Base-by-base conservation (phyloP, 1,140 invertebrate species). In the Platyscapa corneri region DNA sequence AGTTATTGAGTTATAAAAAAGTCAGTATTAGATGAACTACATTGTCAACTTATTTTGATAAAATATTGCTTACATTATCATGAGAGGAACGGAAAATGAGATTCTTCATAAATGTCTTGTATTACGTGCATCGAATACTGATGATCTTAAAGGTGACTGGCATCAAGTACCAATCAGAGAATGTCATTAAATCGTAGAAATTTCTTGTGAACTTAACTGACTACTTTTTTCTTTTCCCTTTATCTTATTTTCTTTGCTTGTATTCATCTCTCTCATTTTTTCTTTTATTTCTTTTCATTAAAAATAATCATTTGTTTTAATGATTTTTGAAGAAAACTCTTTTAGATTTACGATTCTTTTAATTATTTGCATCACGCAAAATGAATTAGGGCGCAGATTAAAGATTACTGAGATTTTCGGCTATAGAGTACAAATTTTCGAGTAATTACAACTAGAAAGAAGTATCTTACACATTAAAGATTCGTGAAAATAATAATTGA, bases 161-260 rank as follows among this genome's bases (percentile, higher is more conserved):
- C 72, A 85, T 82, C 70, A 74, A 82, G 78, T 85, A 82, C 39
- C 77, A 80, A 85, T 85, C 84, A 79, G 74, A 79, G 56, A 85
- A 81, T 76, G 53, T 53, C 84, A 81, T 85, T 81, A 85, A 85
- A 85, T 81, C 76, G 78, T 79, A 85, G 49, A 56, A 76, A 81
- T 85, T 85, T 85, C 70, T 85, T 85, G 78, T 42, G 30, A 76
- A 85, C 67, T 32, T 30, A 67, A 49, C 78, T n/a, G 67, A 74
- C 67, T 64, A 39, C 77, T 85, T 80, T 78, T 85, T 81, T 27
- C 16, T 80, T 78, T 85, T 81, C 32, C 16, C 64, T 72, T 37
- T 78, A 76, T 53, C 46, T 79, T 64, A 37, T n/a, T 46, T 77
- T 74, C 77, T 37, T 80, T 74, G 37, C 37, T n/a, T 65, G 76